Evolutionary conservation across 2,113 vertebrate species (phyloP).

Genomic region (Tragelaphus strepsiceros): DNA sequence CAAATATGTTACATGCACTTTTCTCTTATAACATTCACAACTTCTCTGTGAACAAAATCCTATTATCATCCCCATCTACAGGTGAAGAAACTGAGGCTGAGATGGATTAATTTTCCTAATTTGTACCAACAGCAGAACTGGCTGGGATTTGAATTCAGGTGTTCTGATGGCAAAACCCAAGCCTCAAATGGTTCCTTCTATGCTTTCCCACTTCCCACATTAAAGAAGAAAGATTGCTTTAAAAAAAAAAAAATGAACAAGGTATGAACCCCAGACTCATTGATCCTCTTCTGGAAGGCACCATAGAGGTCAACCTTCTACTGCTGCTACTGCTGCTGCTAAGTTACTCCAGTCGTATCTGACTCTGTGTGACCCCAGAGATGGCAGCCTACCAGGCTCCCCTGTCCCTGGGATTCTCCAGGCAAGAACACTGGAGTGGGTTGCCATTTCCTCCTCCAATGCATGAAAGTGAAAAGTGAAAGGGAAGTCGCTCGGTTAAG

Average conservation of each 20-base stretch:
- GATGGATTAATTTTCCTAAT: background rate
- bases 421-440: no score
- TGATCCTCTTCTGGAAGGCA: background rate
- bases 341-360: no score
- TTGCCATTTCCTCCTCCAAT: no score
- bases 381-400: no score
- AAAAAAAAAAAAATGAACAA: background rate
- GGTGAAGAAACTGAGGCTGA: background rate
- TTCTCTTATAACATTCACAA: background rate
- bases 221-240: background rate
- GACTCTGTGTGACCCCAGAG: no score
- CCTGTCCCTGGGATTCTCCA: no score
- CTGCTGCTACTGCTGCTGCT: no score
- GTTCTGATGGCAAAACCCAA: background rate
- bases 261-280: background rate
- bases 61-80: background rate
- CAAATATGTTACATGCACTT: background rate
- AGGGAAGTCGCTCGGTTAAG: no score
- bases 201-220: background rate
- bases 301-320: background rate
- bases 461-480: no score
- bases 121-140: background rate
- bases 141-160: background rate
- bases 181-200: background rate
- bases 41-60: background rate